These are phyloP conservation scores for Matsumurasca onukii DNA, from an alignment of 1,140 invertebrate species.

Conservation along the genomic window DNA sequence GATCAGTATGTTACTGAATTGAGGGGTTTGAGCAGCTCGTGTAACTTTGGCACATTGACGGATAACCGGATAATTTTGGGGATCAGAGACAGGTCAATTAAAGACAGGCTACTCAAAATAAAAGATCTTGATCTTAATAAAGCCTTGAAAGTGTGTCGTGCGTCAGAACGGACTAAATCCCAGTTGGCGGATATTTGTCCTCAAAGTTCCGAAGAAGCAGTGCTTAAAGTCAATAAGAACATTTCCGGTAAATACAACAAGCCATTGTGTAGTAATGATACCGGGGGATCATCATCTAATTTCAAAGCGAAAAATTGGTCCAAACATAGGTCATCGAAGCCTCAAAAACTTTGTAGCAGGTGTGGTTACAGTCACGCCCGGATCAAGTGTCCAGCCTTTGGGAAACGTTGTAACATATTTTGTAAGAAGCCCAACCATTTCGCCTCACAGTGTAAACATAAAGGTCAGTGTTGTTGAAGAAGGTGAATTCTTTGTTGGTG, in stretches of 20 bases:
- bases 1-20: background rate
- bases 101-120: background rate
- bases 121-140: too few species aligned
- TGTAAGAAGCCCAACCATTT: background rate
- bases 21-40: background rate
- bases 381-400: constrained; percentile 8
- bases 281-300: too few species aligned
- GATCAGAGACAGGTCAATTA: too few species aligned
- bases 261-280: background rate
- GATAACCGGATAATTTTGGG: background rate
- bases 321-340: background rate
- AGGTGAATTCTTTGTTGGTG: too few species aligned
- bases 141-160: background rate
- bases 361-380: too few species aligned
- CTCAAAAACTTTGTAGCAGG: background rate
- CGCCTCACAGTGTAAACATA: too few species aligned
- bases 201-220: background rate
- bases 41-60: background rate
- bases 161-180: background rate
- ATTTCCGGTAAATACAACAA: background rate
- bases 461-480: too few species aligned
- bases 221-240: background rate
- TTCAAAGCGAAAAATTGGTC: too few species aligned
- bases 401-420: background rate
- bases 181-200: background rate